Base-by-base conservation (phyloP, 2,113 vertebrate genomes). In the Marmota monax region DNA sequence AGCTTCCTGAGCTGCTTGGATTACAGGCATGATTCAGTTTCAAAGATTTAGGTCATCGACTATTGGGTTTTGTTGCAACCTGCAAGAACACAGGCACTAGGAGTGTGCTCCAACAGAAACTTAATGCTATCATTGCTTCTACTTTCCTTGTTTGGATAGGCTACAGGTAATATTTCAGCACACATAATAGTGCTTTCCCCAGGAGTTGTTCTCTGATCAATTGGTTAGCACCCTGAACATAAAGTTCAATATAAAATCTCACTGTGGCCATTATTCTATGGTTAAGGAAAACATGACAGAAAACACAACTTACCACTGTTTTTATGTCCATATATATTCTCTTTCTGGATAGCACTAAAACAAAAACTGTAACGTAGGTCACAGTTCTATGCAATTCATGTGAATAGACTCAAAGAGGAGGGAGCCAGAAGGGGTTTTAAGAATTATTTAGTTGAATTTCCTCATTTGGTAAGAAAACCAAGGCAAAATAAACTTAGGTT, bases 171-270 rank as follows among this genome's bases (percentile, higher is more conserved):
- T 65, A 72, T 94, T 96, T 95, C 85, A 69, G 70, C 42, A 76
- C 23, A 25, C 0, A 37, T 45, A 63, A 72, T 77, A 61, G 63
- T 53, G 37, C 42, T 96, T 94, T 90, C 17, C 53, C 88, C 25
- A 34, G 32, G 39, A 82, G 51, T 65, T 17, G 4, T 14, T 88
- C 27, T 78, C 74, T 94, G 78, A 91, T 61, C 83, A 67, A 53
- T 70, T 76, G 56, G 56, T 10, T 63, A 90, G 48, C 20, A 16
- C 25, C 23, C 23, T 83, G 93, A 91, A 12, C 69, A 51, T 70
- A 76, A 92, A 63, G n/a, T 84, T 95, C 69, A 83, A 93, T 92
- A 85, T 53, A 88, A 70, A 79, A 88, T 92, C 63, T 65, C 86
- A 79, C 58, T 11, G 18, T 86, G 94, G 20, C 78, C 78, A 63